A percentile compares a stretch with the other conserved stretches of the same genome.
These are phyloP conservation scores for Flabesymbios commensalis DNA, from an alignment of 2,888 invertebrate genomes.

Conservation along the genomic window DNA sequence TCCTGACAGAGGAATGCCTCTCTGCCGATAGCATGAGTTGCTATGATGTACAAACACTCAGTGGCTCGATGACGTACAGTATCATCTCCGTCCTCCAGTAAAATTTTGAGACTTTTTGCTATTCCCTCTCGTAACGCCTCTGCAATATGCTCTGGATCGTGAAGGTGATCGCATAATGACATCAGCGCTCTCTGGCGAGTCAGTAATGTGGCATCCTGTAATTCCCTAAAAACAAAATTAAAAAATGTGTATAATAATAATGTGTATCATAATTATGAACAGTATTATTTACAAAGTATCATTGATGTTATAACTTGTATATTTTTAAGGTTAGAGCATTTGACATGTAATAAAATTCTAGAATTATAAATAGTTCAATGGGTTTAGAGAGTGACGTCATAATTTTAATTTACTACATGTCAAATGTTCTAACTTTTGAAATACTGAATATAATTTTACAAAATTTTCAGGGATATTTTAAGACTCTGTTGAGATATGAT, in stretches of 20 bases:
- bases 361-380: too few species aligned
- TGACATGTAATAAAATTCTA: too few species aligned
- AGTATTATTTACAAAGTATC: too few species aligned
- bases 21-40: constrained; percentile 60
- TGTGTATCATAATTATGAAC: too few species aligned
- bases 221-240: constrained; percentile 41
- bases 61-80: constrained; percentile 58
- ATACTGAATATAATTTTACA: too few species aligned
- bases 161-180: constrained; percentile 60
- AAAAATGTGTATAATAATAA: neutral
- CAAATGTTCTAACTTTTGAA: too few species aligned
- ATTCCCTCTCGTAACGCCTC: constrained; percentile 55
- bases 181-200: constrained; percentile 59
- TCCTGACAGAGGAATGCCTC: constrained; percentile 54
- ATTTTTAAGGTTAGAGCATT: too few species aligned
- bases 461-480: too few species aligned
- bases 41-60: constrained; percentile 58
- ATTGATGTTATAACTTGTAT: too few species aligned
- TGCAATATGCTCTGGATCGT: constrained; percentile 61
- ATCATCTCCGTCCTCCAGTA: constrained; percentile 53
- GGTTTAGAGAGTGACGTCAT: too few species aligned
- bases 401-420: too few species aligned
- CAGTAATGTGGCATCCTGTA: constrained; percentile 51
- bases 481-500: too few species aligned
- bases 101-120: constrained; percentile 49